A percentile compares a stretch with the other conserved stretches of the same genome.
Evolutionary conservation across 2,888 invertebrate species (phyloP).

Genomic region (Drosophila koepferae): DNA sequence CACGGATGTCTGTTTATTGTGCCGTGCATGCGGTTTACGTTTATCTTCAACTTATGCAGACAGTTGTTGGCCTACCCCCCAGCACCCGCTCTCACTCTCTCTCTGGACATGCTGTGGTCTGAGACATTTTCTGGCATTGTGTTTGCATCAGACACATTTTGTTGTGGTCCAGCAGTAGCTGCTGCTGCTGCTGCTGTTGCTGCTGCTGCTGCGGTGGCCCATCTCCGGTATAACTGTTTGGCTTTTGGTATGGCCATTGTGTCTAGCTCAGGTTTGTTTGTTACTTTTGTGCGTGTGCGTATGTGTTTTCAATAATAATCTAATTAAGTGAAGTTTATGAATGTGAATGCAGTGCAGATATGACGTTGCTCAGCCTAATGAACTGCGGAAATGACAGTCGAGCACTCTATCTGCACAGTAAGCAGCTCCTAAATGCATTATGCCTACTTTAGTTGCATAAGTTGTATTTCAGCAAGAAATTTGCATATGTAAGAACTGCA

Average conservation of each 20-base stretch:
- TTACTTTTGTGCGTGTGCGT: conserved; percentile 38
- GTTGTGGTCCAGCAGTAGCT: conserved; percentile 58
- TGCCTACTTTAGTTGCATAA: neutral
- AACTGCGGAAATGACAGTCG: conserved; percentile 40
- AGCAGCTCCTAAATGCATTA: conserved; percentile 5
- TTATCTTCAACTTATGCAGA: conserved; percentile 80
- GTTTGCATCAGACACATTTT: conserved; percentile 75
- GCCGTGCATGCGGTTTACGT: conserved; percentile 80
- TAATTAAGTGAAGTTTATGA: conserved; percentile 69
- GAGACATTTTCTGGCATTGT: conserved; percentile 71
- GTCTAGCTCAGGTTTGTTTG: conserved; percentile 58
- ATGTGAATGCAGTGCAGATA: conserved; percentile 26
- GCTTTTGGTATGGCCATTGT: conserved; percentile 58
- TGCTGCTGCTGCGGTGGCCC: conserved; percentile 45
- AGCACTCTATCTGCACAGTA: conserved; percentile 11
- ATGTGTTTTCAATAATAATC: conserved; percentile 72
- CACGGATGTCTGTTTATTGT: conserved; percentile 81
- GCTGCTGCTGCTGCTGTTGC: conserved; percentile 43
- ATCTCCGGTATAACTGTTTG: conserved; percentile 45
- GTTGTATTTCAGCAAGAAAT: neutral
- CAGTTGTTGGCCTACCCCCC: conserved; percentile 53
- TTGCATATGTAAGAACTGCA: conserved; percentile 1
- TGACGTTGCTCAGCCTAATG: conserved; percentile 35
- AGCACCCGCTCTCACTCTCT: neutral
- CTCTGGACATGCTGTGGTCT: conserved; percentile 65